Evolutionary conservation across 1,140 invertebrate species (phyloP).

Genomic region (Magallana gigas): DNA sequence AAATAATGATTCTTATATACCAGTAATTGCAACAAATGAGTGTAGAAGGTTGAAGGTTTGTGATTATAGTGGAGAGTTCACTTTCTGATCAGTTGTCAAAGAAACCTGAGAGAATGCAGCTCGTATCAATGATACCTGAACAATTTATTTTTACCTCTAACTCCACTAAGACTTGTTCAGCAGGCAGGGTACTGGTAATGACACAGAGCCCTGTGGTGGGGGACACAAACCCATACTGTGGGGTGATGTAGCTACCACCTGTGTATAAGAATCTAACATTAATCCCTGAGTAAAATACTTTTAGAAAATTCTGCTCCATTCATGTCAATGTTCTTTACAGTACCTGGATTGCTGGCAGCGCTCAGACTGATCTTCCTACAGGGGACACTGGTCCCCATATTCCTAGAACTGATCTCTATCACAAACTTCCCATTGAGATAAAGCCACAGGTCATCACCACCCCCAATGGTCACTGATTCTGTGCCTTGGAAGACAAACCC

Average conservation of each 20-base stretch:
- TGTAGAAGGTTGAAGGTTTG: too few relatives aligned
- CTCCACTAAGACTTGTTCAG: conserved; percentile 53
- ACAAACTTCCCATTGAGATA: conserved; percentile 64
- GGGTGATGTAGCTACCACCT: conserved; percentile 57
- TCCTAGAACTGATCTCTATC: conserved; percentile 53
- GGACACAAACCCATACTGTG: conserved; percentile 51
- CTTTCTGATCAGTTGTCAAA: too few relatives aligned
- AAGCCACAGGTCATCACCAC: conserved; percentile 68
- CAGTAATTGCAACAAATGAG: too few relatives aligned
- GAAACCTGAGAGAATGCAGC: too few relatives aligned
- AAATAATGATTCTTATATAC: too few relatives aligned
- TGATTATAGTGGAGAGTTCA: too few relatives aligned
- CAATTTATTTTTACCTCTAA: conserved; percentile 52
- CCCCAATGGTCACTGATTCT: conserved; percentile 60
- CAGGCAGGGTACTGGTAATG: conserved; percentile 6
- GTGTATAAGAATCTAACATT: background rate
- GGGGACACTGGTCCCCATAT: conserved; percentile 45
- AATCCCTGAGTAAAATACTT: too few relatives aligned
- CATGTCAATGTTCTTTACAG: too few relatives aligned
- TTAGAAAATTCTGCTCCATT: too few relatives aligned
- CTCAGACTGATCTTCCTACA: conserved; percentile 64
- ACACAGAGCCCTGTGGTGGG: conserved; percentile 46
- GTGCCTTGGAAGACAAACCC: conserved; percentile 63
- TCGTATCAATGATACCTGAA: too few relatives aligned
- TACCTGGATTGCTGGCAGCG: conserved; percentile 56